Evolutionary conservation across 2,797 vertebrate species (phyloP), one percentile per base, ranked within the genome.

Genomic region (Pangasius macronema): DNA sequence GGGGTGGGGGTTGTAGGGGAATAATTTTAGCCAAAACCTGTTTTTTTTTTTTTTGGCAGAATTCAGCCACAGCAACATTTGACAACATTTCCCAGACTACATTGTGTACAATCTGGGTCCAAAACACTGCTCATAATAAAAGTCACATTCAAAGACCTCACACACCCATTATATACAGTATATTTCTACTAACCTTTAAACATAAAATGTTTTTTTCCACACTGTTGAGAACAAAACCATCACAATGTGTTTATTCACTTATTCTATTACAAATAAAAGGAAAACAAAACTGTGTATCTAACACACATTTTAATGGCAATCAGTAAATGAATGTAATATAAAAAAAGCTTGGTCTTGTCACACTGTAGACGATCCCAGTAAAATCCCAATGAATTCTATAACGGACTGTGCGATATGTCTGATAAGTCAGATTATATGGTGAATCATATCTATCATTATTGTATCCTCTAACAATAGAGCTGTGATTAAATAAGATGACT

Each of bases 391-490:
- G 18, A 39, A 70, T 70, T 70, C 33, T 72, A 24, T 42, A 72
- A 24, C 3, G 1, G 20, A 42, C 18, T 72, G 20, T 39, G 18
- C 9, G 0, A 33, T 33, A 67, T 39, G 4, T 39, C 4, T 3
- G 3, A 20, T 3, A 10, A 10, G 9, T 4, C 20, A 22, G 36
- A 24, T 3, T 10, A 72, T 72, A 42, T 42, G 39, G 24, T 42
- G 20, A 46, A 72, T 20, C 5, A 2, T 72, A 22, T 10, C 36
- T 42, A 22, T 22, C 20, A 2, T 33, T 30, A 67, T 33, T 5
- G 1, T 30, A 67, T 67, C 14, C 68, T 42, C 33, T 72, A 94
- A 93, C 80, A 0, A 9, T 9, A 72, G 68, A 10, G 16, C 20
- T 42, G 68, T 22, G 68, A 72, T 72, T 42, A 22, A 73, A 75